Base-by-base conservation (phyloP, 1,140 invertebrate genomes). In the Drosophila micromelanica region DNA sequence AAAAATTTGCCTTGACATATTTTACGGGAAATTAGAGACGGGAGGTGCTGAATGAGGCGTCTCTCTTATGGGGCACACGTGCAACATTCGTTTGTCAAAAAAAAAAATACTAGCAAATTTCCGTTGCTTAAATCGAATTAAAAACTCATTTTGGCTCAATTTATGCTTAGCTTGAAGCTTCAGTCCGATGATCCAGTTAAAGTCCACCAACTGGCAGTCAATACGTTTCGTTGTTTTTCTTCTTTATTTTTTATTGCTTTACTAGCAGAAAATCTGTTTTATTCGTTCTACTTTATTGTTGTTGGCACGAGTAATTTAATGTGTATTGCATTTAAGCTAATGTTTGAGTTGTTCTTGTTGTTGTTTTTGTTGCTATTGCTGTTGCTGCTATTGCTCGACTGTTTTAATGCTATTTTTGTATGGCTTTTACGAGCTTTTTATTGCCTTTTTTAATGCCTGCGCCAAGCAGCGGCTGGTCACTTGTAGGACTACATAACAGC, bases 261-360 rank as follows among this genome's bases (percentile, higher is more conserved):
- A 87, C 76, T 90, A 89, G 76, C 84, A 90, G 85, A 89, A 89
- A 89, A 89, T 89, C 85, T 90, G 85, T 89, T 84, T 90, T 84
- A 84, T 90, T 89, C 57, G 76, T 71, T 60, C 40, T 48, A 64
- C n/a, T 90, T 89, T 90, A 90, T 89, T 90, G 85, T 77, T 80
- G 85, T 77, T 80, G 85, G 76, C 69, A 77, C 75, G 67, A 90
- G 85, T 80, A 80, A 84, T 89, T 85, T 89, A 78, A 89, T 89
- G 84, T 84, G 64, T 84, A 80, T 84, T 89, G 84, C 84, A 90
- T 89, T 89, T 90, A 89, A 79, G 84, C 85, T 89, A 89, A 89
- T 89, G 76, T 89, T 89, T 79, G 78, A 76, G 84, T 76, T 75
- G 73, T 48, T 62, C 49, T 56, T 62, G 9, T 23, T 8, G 27